Conservation (phyloP, 2,888 invertebrate genomes). For the Hypomecis atomaria region DNA sequence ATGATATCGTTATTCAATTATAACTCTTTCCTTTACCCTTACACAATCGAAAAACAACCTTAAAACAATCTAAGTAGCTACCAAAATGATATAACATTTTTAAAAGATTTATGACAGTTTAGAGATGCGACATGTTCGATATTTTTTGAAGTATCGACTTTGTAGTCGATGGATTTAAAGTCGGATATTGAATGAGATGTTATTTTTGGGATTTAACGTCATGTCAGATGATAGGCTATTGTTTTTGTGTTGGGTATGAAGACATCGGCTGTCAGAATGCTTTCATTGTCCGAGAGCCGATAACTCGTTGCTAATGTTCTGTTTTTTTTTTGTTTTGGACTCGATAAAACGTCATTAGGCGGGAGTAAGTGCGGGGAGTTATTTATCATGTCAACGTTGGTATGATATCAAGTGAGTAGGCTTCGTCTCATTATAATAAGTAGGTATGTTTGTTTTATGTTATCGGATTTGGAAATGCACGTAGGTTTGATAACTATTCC, state of each 20-base stretch:
- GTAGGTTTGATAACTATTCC: background rate
- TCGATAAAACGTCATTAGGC: constrained; percentile 54
- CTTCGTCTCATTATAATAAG: constrained; percentile 24
- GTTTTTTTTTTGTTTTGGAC: constrained; percentile 42
- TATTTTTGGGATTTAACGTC: constrained; percentile 61
- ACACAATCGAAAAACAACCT: constrained; percentile 38
- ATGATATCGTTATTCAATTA: constrained; percentile 80
- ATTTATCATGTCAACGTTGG: constrained; percentile 65
- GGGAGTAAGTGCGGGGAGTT: constrained; percentile 37
- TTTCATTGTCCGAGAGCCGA: constrained; percentile 65
- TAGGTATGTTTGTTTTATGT: constrained; percentile 6
- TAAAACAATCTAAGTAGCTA: rapidly evolving
- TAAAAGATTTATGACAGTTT: constrained; percentile 45
- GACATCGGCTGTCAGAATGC: constrained; percentile 74
- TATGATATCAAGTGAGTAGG: constrained; percentile 56
- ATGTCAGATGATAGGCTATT: constrained; percentile 74
- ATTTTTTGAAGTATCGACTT: constrained; percentile 47
- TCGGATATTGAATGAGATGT: constrained; percentile 37
- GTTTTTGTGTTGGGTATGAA: constrained; percentile 78
- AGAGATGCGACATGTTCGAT: constrained; percentile 34
- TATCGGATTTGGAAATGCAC: background rate
- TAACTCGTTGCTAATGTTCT: constrained; percentile 66
- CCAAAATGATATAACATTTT: constrained; percentile 22
- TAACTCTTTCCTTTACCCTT: constrained; percentile 67
- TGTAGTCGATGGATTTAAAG: constrained; percentile 32